Evolutionary conservation across 2,113 vertebrate species (phyloP), one percentile per base, ranked within the genome.

Genomic region (Apaloderma vittatum): DNA sequence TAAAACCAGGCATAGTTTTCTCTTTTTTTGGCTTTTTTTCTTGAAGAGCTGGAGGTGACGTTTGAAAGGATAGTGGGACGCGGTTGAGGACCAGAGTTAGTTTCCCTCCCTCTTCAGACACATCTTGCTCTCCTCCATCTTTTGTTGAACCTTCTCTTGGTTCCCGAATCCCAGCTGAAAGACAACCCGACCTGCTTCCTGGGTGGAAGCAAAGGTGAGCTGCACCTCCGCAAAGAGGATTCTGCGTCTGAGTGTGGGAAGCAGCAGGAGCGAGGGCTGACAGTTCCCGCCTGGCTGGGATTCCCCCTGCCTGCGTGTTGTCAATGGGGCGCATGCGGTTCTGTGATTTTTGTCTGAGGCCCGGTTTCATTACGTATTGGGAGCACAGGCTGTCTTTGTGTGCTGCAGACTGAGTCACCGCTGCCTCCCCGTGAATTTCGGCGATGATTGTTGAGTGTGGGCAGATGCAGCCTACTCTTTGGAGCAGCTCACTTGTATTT

Each of bases 361-460:
- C 59, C 29, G 2, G 43, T 30, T 91, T 58, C 91, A 8, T 49
- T 74, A 36, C 15, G 48, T 23, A 1, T 40, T 46, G 3, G 72
- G 71, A 96, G 75, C 88, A 46, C 12, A 45, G 32, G 61, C 49
- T 88, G 72, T 43, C 59, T 96, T 52, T 83, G 80, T 73, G 55
- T 75, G n/a, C 93, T 45, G 73, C 92, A 93, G 96, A 34, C 91
- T 97, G 94, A 96, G 88, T 97, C 88, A 95, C 40, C 36, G 34
- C 85, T 90, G 94, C 84, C 77, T 96, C 93, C 77, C 86, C 27
- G 94, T 88, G 81, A 96, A 84, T 95, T 93, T 80, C 0, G 16
- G 92, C 80, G 89, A 22, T 86, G 95, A 89, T 89, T 73, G 86
- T 86, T 37, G 86, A 90, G 32, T 86, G 88, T 98, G 85, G 93